These are phyloP conservation scores for Monopis laevigella DNA, from an alignment of 2,888 invertebrate genomes.

Conservation along the genomic window DNA sequence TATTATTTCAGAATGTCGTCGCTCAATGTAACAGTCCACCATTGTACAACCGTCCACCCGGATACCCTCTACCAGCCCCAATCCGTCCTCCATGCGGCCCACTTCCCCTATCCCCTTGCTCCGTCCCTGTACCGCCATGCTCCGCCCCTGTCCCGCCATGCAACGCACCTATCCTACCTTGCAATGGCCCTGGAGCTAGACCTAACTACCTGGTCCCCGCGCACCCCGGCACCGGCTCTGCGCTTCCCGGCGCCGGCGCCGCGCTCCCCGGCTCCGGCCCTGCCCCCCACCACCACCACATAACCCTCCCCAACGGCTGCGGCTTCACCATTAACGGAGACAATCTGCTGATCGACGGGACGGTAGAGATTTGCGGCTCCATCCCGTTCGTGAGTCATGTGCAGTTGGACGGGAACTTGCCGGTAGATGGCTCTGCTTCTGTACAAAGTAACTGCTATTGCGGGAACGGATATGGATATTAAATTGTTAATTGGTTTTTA, in stretches of 20 bases:
- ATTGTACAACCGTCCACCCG: neutral
- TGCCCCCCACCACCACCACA: neutral
- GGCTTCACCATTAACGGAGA: slow-evolving; percentile 1
- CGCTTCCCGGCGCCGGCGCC: neutral
- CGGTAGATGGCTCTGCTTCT: neutral
- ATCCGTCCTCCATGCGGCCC: neutral
- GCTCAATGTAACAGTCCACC: neutral
- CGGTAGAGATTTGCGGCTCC: slow-evolving; percentile 2
- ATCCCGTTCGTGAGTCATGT: slow-evolving; percentile 5
- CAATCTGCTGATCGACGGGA: slow-evolving; percentile 8
- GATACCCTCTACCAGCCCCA: neutral
- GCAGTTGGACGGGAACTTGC: neutral
- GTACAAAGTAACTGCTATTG: slow-evolving; percentile 5
- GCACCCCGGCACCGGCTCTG: neutral
- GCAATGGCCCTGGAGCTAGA: neutral
- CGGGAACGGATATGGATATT: neutral
- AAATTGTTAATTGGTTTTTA: too few species aligned
- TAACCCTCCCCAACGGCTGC: neutral
- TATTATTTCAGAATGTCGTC: neutral
- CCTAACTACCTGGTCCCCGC: neutral
- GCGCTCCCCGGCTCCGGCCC: neutral
- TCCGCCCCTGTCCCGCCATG: neutral
- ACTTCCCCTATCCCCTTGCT: neutral
- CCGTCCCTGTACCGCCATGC: neutral
- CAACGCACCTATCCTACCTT: neutral